Percentiles rank a stretch among this genome's conserved stretches.
phyloP scores from a whole-genome alignment of 2,888 invertebrate genomes.

The Bimastos eiseni region DNA sequence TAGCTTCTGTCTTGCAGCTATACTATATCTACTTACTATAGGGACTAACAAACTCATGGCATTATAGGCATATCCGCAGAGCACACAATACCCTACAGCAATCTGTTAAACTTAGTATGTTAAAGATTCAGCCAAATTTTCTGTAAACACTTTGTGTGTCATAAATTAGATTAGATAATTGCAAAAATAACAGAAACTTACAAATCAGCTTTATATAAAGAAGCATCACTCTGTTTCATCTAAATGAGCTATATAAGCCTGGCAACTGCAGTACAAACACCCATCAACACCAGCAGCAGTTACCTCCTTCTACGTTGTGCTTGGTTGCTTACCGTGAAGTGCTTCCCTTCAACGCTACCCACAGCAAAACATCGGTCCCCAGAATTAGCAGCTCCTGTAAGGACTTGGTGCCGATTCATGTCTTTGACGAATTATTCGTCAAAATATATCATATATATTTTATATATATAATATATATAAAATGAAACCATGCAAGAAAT shows the following conservation, averaged over 20 bases:
- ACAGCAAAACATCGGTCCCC: constrained; percentile 98
- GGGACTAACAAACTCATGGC: background rate
- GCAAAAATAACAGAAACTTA: background rate
- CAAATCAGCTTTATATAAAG: background rate
- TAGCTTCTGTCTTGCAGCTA: background rate
- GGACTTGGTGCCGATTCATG: constrained; percentile 75
- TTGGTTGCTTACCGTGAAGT: constrained; percentile 69
- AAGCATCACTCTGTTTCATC: background rate
- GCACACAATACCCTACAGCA: background rate
- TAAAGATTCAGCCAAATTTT: background rate
- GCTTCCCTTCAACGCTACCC: constrained; percentile 96
- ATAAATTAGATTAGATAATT: too few species aligned
- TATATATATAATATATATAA: too few species aligned
- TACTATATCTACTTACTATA: background rate
- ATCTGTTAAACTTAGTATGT: background rate
- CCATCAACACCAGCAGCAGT: background rate
- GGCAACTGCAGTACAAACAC: background rate
- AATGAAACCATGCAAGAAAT: background rate
- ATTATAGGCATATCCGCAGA: background rate
- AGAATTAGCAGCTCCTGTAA: constrained; percentile 98
- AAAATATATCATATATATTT: background rate
- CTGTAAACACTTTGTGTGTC: background rate
- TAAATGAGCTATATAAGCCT: background rate
- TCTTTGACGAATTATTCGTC: constrained; percentile 13
- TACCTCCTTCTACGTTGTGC: background rate